phyloP scores from a whole-genome alignment of 2,888 invertebrate species.

The Nomada hirtipes region DNA sequence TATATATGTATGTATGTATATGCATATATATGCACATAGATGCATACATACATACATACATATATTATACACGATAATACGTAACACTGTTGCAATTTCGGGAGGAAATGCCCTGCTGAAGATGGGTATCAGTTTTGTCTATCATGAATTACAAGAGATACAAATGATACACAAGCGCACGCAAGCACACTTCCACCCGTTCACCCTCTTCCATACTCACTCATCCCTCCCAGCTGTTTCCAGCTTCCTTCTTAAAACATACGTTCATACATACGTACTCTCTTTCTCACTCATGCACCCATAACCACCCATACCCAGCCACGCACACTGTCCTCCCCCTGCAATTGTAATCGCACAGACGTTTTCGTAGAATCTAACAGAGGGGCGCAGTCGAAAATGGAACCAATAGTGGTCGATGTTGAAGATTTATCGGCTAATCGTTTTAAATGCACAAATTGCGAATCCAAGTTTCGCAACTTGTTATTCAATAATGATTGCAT shows the following conservation, averaged over 20 bases:
- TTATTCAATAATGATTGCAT: conserved; percentile 57
- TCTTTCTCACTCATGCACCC: neutral
- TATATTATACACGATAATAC: conserved; percentile 80
- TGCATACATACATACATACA: conserved; percentile 70
- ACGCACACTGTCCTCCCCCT: too few relatives aligned
- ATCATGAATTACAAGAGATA: conserved; percentile 24
- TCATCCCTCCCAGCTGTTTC: too few relatives aligned
- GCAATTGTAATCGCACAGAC: too few relatives aligned
- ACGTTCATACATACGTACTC: conserved; percentile 9
- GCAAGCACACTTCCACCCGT: neutral
- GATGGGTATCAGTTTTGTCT: conserved; percentile 68
- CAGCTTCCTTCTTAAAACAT: neutral
- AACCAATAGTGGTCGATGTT: conserved; percentile 31
- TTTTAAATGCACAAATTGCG: conserved; percentile 67
- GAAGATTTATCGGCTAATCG: conserved; percentile 30
- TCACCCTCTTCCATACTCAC: neutral
- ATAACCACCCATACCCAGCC: neutral
- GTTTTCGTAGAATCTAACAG: neutral
- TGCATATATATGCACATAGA: conserved; percentile 39
- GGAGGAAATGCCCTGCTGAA: conserved; percentile 74
- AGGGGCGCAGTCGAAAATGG: neutral
- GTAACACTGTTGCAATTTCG: conserved; percentile 75
- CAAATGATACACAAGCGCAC: neutral
- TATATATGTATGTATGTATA: conserved; percentile 66
- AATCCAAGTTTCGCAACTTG: conserved; percentile 46